Base-by-base conservation (phyloP, 2,888 invertebrate genomes). In the Cremastobaeus sp. region DNA sequence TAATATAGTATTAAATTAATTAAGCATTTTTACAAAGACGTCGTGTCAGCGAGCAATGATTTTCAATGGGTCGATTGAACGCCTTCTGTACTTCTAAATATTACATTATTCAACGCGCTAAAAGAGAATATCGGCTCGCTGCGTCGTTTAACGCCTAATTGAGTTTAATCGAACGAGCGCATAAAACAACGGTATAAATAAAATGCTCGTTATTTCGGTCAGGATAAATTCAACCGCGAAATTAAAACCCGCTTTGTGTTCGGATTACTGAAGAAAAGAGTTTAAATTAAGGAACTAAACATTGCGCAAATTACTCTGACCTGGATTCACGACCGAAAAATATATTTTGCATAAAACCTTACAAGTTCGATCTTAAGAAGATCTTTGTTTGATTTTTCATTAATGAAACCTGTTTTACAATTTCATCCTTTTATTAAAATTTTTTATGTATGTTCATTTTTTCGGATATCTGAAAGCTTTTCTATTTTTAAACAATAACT, bases 81-180 rank as follows among this genome's bases (percentile, higher is more conserved):
- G 20, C 2, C n/a, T 18, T 39, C n/a, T 20, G 1, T 4, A 12
- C 11, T 28, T 28, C 8, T 3, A 28, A 45, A 45, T 28, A 15
- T 25, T 45, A 8, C 28, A 45, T 45, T 15, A 28, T 28, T 45
- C 12, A 28, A 45, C 14, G 45, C 15, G 12, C 8, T 20, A 18
- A 45, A 25, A 18, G 14, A 12, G 28, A 25, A 14, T 25, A 45
- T 45, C 28, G 14, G 14, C 28, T 8, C 28, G 48, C 11, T 28
- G 30, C n/a, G 32, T 30, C 47, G 15, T 12, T 32, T 48, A 48
- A 48, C 20, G 20, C 34, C 20, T 34, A 50, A 50, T 50, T 50
- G 50, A 50, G 35, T 35, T 50, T 50, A 50, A 50, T 50, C 50
- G 50, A 15, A 50, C 35, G 30, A 35, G 12, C 34, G 35, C 14